phyloP scores from a whole-genome alignment of 2,888 invertebrate species.

The Dolichopus griseipennis region DNA sequence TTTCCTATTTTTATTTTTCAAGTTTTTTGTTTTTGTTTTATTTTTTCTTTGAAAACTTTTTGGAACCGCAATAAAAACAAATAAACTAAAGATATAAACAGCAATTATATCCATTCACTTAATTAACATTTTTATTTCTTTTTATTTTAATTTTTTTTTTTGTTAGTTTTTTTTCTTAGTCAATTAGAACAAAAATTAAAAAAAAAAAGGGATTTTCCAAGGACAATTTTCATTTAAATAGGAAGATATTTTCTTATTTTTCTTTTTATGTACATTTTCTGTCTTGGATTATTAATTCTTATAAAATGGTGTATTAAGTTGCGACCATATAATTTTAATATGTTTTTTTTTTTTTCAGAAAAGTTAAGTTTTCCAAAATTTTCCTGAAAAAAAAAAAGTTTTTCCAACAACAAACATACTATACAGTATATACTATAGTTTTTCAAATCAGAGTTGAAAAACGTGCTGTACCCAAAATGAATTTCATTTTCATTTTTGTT shows the following conservation, averaged over 20 bases:
- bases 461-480: too few relatives aligned
- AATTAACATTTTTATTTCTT: conserved; percentile 1
- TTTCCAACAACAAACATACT: too few relatives aligned
- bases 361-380: too few relatives aligned
- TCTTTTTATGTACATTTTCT: neutral
- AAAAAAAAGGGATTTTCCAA: neutral
- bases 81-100: conserved; percentile 1
- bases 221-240: neutral
- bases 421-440: too few relatives aligned
- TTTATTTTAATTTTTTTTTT: too few relatives aligned
- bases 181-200: neutral
- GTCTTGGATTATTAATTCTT: neutral
- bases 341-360: neutral
- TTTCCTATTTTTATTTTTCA: too few relatives aligned
- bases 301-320: neutral
- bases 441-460: too few relatives aligned
- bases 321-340: neutral
- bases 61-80: conserved; percentile 2
- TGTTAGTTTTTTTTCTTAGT: neutral
- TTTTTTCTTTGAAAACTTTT: neutral
- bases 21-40: neutral
- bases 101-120: conserved; percentile 1
- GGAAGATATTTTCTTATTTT: neutral
- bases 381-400: too few relatives aligned
- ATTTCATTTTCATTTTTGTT: too few relatives aligned